Base-by-base conservation (phyloP, 1,140 invertebrate species). In the Ptiloglossa arizonensis region DNA sequence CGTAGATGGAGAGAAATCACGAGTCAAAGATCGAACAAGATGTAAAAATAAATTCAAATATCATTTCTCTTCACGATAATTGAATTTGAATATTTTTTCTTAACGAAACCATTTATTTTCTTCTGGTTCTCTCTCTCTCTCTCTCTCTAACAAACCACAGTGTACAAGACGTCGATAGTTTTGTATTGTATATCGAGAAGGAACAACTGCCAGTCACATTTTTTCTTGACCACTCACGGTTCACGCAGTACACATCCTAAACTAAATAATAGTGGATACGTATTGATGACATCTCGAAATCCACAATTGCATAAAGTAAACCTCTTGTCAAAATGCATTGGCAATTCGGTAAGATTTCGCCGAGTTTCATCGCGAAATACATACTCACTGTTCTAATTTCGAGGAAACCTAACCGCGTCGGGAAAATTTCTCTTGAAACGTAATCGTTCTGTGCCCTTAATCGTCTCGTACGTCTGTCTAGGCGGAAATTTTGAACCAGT, bases 401-500 rank as follows among this genome's bases (percentile, higher is more conserved):
- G 22, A 27, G 22, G 22, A n/a, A 59, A 41, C 9, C 67, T 29
- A 38, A 50, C n/a, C 27, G 29, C 19, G 13, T 35, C 9, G 0
- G 5, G 13, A 27, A n/a, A 64, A 6, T 15, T 22, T 2, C 0
- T n/a, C 24, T 2, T 54, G 15, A 44, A 46, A 27, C 29, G 5
- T 15, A 35, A 44, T 64, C 41, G 24, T 62, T 76, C 2, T 44
- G 29, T 13, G 13, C 22, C 38, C 13, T n/a, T 38, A 19, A 50
- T 72, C n/a, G 22, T 24, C 27, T 60, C 15, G 46, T 9, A 52
- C 6, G 29, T 17, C 5, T 64, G n/a, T 48, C 48, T 50, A 91
- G 90, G 90, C 69, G 90, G 90, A 59, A 90, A 91, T 79, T 73
- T 90, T 13, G 74, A 89, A 73, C 85, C 89, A 6, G 85, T 88